Evolutionary conservation across 2,888 invertebrate species (phyloP).

Genomic region (Parnassius apollo): DNA sequence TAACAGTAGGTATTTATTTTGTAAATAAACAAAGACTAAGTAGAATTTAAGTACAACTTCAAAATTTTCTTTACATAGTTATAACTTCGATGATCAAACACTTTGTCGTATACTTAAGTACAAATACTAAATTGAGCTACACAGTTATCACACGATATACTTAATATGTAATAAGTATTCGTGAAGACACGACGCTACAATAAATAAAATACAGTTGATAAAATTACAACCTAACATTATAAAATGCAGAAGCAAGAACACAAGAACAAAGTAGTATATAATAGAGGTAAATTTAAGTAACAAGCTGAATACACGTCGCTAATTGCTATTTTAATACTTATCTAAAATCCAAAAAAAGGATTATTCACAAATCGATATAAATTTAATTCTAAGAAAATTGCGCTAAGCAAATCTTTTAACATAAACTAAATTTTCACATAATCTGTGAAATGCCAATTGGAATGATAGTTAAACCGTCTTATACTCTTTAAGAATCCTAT

Average conservation of each 20-base stretch:
- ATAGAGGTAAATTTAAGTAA: constrained; percentile 43
- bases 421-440: constrained; percentile 17
- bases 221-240: constrained; percentile 42
- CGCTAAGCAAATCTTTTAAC: constrained; percentile 18
- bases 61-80: constrained; percentile 18
- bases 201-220: constrained; percentile 38
- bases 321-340: constrained; percentile 55
- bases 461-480: constrained; percentile 26
- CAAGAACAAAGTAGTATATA: constrained; percentile 34
- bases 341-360: constrained; percentile 22
- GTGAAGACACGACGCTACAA: constrained; percentile 50
- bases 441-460: constrained; percentile 28
- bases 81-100: constrained; percentile 59
- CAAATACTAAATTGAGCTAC: constrained; percentile 70
- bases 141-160: constrained; percentile 60
- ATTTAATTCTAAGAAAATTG: constrained; percentile 21
- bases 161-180: constrained; percentile 58
- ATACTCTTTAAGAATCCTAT: not conserved
- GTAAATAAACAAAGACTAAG: constrained; percentile 5
- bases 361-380: constrained; percentile 28
- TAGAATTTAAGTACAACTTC: constrained; percentile 31
- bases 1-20: constrained; percentile 2
- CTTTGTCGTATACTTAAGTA: constrained; percentile 61
- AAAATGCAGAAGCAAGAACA: constrained; percentile 64
- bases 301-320: constrained; percentile 59